A percentile compares a stretch with the other conserved stretches of the same genome.
Evolutionary conservation across 2,797 vertebrate genomes (phyloP).

Genomic region (Delichon dasypus): DNA sequence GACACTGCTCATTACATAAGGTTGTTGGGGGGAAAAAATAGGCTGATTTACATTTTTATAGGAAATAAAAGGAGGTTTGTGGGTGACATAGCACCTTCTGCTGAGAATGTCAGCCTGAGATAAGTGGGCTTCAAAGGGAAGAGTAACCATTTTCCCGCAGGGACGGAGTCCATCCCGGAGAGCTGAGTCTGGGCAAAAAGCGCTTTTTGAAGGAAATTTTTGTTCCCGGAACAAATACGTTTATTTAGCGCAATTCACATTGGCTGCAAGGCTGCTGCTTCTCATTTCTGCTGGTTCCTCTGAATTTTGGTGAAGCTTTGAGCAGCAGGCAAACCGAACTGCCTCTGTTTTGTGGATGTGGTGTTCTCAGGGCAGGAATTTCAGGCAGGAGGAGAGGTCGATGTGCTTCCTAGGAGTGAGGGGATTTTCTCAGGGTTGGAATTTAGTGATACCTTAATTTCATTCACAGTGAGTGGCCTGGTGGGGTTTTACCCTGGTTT

Average conservation of each 20-base stretch:
- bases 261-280: neutral
- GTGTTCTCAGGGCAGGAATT: neutral
- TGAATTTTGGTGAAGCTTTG: neutral
- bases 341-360: neutral
- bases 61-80: conserved; percentile 40
- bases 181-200: neutral
- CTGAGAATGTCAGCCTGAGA: neutral
- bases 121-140: conserved; percentile 14
- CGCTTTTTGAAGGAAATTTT: neutral
- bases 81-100: conserved; percentile 37
- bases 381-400: neutral
- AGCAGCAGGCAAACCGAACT: neutral
- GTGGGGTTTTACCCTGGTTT: neutral
- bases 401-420: neutral
- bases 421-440: neutral
- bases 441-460: neutral
- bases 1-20: neutral
- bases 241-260: neutral
- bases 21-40: neutral
- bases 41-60: conserved; percentile 41
- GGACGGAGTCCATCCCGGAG: neutral
- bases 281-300: neutral
- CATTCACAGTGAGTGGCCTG: neutral
- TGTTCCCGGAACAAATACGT: neutral
- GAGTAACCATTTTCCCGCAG: neutral